Percentiles rank a stretch among this genome's conserved stretches.
These are phyloP conservation scores for Crossocerus cetratus DNA, from an alignment of 2,888 invertebrate species.

Conservation along the genomic window DNA sequence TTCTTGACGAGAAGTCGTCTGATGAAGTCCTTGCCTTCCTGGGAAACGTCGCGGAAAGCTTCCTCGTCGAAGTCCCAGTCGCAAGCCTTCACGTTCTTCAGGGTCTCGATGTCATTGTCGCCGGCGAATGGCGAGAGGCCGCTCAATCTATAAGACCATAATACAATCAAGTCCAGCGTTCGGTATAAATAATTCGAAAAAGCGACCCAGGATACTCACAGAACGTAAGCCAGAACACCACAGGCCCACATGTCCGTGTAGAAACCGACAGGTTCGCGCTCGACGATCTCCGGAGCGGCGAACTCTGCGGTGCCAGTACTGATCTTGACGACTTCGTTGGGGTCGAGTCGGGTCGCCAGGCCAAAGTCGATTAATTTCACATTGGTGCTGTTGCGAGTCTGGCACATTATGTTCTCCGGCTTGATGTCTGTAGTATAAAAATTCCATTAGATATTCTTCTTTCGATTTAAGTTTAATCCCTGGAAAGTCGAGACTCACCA, in stretches of 20 bases:
- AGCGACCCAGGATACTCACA: conserved; percentile 83
- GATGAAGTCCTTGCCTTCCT: conserved; percentile 99
- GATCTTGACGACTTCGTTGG: conserved; percentile 98
- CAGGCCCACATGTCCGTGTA: conserved; percentile 99
- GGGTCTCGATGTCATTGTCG: conserved; percentile 97
- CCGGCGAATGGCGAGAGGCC: conserved; percentile 99
- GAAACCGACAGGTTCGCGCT: conserved; percentile 98
- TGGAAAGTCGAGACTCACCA: conserved; percentile 75
- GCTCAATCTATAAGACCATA: conserved; percentile 83
- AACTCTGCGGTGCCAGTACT: conserved; percentile 99
- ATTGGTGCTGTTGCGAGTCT: conserved; percentile 95
- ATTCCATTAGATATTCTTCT: not conserved
- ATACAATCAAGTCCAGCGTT: not conserved
- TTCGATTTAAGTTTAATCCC: not conserved
- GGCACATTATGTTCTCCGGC: conserved; percentile 99
- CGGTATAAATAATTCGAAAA: not conserved
- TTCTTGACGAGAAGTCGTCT: conserved; percentile 92
- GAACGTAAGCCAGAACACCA: conserved; percentile 97
- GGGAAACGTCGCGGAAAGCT: conserved; percentile 95
- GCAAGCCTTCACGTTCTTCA: conserved; percentile 98
- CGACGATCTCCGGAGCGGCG: conserved; percentile 99
- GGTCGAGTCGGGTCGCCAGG: conserved; percentile 98
- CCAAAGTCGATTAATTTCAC: conserved; percentile 99
- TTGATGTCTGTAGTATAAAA: conserved; percentile 83
- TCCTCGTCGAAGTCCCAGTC: conserved; percentile 99